Evolutionary conservation across 30 jellyfish, hydroid and myxozoan species (phyloP), one percentile per base, ranked within the genome.

Genomic region (Chironex yamaguchii): DNA sequence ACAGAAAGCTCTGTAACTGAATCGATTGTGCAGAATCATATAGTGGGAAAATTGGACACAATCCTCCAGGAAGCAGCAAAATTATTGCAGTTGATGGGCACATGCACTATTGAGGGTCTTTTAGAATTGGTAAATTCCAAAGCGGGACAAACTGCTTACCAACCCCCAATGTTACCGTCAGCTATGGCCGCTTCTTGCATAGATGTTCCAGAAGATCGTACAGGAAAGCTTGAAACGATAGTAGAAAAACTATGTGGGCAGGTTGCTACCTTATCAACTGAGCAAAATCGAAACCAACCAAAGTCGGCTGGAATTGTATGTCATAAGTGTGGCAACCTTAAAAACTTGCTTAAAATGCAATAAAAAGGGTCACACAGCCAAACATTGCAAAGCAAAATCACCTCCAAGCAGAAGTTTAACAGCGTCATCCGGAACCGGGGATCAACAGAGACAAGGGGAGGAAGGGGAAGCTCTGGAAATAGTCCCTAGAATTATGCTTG

Each of bases 321-420:
- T 17, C 13, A 53, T 4, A 53, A 53, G 31, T 53, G 71, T 53
- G 71, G 71, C 2, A 28, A 53, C 25, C 21, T 17, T 53, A 32
- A 53, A 53, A 53, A 53, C 71, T 53, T 65, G 79, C 20, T 34
- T 20, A 23, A 65, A 65, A 13, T 65, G 79, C 29, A 24, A 65
- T 12, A 25, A 34, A 6, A 3, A 65, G 20, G 79, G 79, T 1
- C 79, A 65, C 29, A 65, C 29, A 20, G 79, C 79, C 2, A 65
- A 29, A 25, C 13, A 65, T 25, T 65, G 79, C 20, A 24, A 42
- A 42, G 62, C n/a, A 42, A 42, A 42, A 11, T 9, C 14, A 9
- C 25, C 71, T n/a, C 31, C 71, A 4, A 32, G 71, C 25, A 53
- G 2, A 53, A 53, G 21, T 11, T n/a, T 42, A 42, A n/a, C n/a